A percentile compares a stretch with the other conserved stretches of the same genome.
Conservation (phyloP, 2,797 vertebrate species). For the Pseudotriccus pelzelni region DNA sequence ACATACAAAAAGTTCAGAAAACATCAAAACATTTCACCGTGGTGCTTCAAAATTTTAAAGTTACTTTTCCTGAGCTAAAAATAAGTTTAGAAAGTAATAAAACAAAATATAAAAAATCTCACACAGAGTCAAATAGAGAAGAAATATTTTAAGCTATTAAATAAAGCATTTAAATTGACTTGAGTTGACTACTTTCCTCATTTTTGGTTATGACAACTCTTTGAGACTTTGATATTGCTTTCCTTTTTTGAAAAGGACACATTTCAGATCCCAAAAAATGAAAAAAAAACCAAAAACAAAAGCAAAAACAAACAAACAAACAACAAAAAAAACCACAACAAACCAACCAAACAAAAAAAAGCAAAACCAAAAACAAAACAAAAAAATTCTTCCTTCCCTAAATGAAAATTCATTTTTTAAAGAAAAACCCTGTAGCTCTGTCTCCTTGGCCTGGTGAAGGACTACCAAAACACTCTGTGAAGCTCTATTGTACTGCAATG, state of each 20-base stretch:
- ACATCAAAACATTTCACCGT: not conserved
- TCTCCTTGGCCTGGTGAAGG: constrained; percentile 8
- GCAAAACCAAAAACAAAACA: too few relatives aligned
- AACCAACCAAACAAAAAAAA: too few relatives aligned
- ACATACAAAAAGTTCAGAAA: not conserved
- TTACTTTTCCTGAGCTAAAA: not conserved
- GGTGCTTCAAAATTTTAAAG: not conserved
- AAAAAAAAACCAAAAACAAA: not conserved
- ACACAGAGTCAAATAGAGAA: not conserved
- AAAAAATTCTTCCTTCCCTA: not conserved
- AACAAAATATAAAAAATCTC: not conserved
- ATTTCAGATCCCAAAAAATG: not conserved
- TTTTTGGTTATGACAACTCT: not conserved
- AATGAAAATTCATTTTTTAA: not conserved
- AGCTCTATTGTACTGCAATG: not conserved
- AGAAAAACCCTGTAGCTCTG: not conserved
- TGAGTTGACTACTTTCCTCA: not conserved
- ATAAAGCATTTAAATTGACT: not conserved
- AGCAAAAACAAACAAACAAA: not conserved
- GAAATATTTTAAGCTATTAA: not conserved
- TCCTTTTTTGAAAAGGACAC: not conserved
- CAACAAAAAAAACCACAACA: too few relatives aligned
- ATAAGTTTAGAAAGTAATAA: not conserved
- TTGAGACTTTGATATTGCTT: not conserved
- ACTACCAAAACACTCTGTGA: not conserved